Conservation (phyloP, 2,888 invertebrate genomes). For the Nomada flava region DNA sequence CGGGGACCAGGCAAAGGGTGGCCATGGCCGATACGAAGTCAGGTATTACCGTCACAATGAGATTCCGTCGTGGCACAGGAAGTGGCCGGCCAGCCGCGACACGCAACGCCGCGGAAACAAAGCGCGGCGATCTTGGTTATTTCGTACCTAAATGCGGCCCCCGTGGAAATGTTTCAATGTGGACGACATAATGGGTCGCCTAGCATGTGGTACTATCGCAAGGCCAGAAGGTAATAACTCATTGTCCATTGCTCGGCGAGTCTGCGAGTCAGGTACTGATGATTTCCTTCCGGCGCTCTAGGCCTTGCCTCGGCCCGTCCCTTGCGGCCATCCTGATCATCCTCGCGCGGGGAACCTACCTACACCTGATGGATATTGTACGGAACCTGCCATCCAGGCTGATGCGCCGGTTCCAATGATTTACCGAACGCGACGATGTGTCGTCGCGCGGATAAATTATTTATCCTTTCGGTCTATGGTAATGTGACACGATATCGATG, state of each 20-base stretch:
- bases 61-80: conserved; percentile 61
- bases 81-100: conserved; percentile 50
- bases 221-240: conserved; percentile 79
- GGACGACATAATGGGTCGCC: conserved; percentile 70
- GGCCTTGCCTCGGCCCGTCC: conserved; percentile 43
- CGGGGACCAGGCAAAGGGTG: conserved; percentile 17
- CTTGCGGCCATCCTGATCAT: conserved; percentile 24
- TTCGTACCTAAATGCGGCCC: conserved; percentile 66
- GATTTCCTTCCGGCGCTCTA: conserved; percentile 78
- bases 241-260: conserved; percentile 76
- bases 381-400: conserved; percentile 49
- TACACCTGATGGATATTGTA: conserved; percentile 64
- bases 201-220: conserved; percentile 63
- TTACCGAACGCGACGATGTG: conserved; percentile 37
- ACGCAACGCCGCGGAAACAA: conserved; percentile 70
- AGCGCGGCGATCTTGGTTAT: conserved; percentile 73
- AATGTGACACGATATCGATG: conserved; percentile 6
- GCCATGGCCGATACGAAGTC: conserved; percentile 50
- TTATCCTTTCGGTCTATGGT: conserved; percentile 6
- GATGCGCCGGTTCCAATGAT: conserved; percentile 60
- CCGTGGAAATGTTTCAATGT: conserved; percentile 72
- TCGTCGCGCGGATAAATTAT: conserved; percentile 40
- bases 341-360: conserved; percentile 46
- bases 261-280: conserved; percentile 77
- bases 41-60: conserved; percentile 70